A percentile compares a stretch with the other conserved stretches of the same genome.
Evolutionary conservation across 2,113 vertebrate species (phyloP).

Genomic region (Cyprinodon brontotheroides): DNA sequence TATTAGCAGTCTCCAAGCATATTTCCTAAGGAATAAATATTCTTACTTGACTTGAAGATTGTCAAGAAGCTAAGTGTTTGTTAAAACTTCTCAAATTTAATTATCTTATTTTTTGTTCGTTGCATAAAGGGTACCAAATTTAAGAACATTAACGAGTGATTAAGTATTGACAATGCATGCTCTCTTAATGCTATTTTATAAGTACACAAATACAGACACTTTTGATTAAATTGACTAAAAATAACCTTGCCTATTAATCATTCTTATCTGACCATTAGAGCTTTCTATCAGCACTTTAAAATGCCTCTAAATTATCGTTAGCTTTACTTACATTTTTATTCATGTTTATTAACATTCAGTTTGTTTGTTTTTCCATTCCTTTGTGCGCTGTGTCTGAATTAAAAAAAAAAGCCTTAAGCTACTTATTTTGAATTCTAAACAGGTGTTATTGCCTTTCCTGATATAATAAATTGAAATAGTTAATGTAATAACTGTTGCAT

Average conservation of each 20-base stretch:
- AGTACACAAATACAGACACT: background rate
- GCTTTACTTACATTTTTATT: conserved; percentile 6
- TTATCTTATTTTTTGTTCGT: too few relatives aligned
- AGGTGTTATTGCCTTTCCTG: conserved; percentile 5
- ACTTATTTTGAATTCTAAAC: background rate
- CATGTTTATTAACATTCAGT: background rate
- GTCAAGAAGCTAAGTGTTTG: too few relatives aligned
- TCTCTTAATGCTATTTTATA: background rate
- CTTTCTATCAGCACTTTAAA: background rate
- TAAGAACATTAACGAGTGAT: background rate
- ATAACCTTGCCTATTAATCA: background rate
- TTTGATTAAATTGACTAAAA: background rate
- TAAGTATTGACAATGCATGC: background rate
- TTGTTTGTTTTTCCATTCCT: background rate
- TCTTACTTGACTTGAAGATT: too few relatives aligned
- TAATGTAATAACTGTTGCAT: background rate
- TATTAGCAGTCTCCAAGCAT: too few relatives aligned
- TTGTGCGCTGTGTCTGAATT: background rate
- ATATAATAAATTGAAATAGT: background rate
- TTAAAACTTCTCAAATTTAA: too few relatives aligned
- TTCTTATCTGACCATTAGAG: background rate
- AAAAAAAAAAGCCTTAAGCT: background rate
- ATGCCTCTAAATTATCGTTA: background rate
- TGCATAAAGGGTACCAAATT: background rate
- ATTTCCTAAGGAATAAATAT: too few relatives aligned